These are phyloP conservation scores for Indri indri DNA, from an alignment of 2,113 vertebrate species.

Conservation along the genomic window DNA sequence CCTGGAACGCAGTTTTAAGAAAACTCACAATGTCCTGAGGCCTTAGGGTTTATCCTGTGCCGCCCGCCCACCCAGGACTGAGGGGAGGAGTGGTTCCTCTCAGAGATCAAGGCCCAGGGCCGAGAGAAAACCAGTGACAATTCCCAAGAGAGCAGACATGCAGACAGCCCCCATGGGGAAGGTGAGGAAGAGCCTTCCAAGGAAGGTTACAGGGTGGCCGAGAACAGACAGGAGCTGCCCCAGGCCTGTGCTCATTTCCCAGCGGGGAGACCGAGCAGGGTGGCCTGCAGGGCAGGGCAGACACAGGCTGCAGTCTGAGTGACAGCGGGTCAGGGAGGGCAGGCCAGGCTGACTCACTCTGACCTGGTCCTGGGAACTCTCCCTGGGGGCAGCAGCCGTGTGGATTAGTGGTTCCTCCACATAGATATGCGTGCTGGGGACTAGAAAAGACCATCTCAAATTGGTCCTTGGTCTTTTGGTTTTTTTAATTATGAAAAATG, in stretches of 20 bases:
- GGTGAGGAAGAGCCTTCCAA: background rate
- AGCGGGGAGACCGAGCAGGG: background rate
- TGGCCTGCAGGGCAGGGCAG: no score
- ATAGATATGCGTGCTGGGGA: fast-evolving
- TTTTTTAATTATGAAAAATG: background rate
- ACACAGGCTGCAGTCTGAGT: background rate
- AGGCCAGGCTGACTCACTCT: background rate
- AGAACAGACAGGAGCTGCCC: background rate
- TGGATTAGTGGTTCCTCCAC: fast-evolving
- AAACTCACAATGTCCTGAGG: fast-evolving
- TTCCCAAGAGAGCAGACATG: background rate
- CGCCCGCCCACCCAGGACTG: fast-evolving
- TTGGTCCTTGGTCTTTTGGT: background rate
- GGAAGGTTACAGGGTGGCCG: background rate
- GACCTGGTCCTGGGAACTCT: background rate
- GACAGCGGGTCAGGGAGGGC: background rate
- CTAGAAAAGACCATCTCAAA: fast-evolving
- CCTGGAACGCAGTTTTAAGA: fast-evolving
- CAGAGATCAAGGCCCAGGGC: no score
- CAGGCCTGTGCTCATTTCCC: background rate
- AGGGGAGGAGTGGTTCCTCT: fast-evolving
- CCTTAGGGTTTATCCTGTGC: fast-evolving
- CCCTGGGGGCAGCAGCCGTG: no score
- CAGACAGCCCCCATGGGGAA: no score
- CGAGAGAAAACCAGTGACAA: background rate